phyloP scores from a whole-genome alignment of 2,888 invertebrate genomes.

The Yponomeuta sedellus region DNA sequence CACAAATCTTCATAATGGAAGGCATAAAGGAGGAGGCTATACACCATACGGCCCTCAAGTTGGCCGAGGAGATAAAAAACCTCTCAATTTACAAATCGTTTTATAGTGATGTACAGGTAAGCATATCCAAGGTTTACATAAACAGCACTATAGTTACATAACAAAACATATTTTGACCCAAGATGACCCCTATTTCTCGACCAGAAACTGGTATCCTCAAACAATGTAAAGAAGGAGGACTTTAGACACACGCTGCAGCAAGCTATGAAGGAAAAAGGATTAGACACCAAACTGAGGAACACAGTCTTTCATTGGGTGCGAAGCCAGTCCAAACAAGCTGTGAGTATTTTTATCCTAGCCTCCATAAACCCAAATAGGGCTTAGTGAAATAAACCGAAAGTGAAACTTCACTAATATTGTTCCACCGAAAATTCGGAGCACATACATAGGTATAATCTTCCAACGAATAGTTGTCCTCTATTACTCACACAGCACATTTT shows the following conservation, averaged over 20 bases:
- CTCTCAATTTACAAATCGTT: constrained; percentile 85
- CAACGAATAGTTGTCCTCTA: no score
- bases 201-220: constrained; percentile 84
- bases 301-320: constrained; percentile 90
- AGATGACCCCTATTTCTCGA: constrained; percentile 18
- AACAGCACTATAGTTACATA: constrained; percentile 10
- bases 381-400: no score
- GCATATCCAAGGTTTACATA: constrained; percentile 12
- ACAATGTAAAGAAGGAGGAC: constrained; percentile 84
- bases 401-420: neutral
- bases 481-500: no score
- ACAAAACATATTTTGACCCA: constrained; percentile 2
- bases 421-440: neutral
- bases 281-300: constrained; percentile 89
- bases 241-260: constrained; percentile 86
- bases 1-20: constrained; percentile 55
- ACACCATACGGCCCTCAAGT: constrained; percentile 84
- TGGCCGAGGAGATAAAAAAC: constrained; percentile 87
- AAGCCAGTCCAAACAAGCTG: constrained; percentile 63
- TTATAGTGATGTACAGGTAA: constrained; percentile 87
- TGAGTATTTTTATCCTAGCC: constrained; percentile 31
- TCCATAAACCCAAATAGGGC: no score
- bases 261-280: constrained; percentile 85
- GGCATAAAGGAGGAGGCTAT: constrained; percentile 78
- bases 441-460: no score